Percentiles rank a stretch among this genome's conserved stretches.
phyloP scores from a whole-genome alignment of 2,888 invertebrate genomes.

The Galerucella calmariensis region DNA sequence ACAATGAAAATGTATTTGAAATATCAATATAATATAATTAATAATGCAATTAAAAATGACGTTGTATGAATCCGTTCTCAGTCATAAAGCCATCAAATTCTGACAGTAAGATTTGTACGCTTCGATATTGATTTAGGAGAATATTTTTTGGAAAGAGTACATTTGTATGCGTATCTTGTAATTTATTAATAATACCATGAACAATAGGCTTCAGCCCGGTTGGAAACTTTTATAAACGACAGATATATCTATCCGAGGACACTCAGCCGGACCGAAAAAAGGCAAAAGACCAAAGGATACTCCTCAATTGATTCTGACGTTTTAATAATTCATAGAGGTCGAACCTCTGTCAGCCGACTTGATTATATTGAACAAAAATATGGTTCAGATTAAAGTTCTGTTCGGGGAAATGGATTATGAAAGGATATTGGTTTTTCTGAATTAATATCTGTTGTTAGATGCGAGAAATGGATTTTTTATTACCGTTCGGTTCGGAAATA shows the following conservation, averaged over 20 bases:
- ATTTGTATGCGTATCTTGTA: not conserved
- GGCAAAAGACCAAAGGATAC: constrained; percentile 19
- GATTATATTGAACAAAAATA: constrained; percentile 34
- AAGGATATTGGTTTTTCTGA: constrained; percentile 6
- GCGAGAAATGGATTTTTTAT: constrained; percentile 13
- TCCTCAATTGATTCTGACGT: constrained; percentile 29
- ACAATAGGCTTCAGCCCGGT: not conserved
- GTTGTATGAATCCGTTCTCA: too few relatives aligned
- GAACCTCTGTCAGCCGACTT: constrained; percentile 26
- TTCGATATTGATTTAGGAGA: too few relatives aligned
- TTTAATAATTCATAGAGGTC: constrained; percentile 39
- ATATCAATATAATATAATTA: too few relatives aligned
- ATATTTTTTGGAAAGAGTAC: too few relatives aligned
- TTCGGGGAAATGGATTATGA: constrained; percentile 22
- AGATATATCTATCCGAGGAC: not conserved
- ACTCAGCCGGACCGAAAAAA: not conserved
- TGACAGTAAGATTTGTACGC: too few relatives aligned
- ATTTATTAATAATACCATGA: not conserved
- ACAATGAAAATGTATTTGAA: too few relatives aligned
- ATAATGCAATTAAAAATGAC: too few relatives aligned
- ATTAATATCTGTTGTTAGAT: constrained; percentile 20
- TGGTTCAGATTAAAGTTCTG: constrained; percentile 28
- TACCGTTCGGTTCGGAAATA: not conserved
- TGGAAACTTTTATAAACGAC: constrained; percentile 11
- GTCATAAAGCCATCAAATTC: too few relatives aligned